Base-by-base conservation (phyloP, 2,113 vertebrate genomes). In the Setophaga coronata region DNA sequence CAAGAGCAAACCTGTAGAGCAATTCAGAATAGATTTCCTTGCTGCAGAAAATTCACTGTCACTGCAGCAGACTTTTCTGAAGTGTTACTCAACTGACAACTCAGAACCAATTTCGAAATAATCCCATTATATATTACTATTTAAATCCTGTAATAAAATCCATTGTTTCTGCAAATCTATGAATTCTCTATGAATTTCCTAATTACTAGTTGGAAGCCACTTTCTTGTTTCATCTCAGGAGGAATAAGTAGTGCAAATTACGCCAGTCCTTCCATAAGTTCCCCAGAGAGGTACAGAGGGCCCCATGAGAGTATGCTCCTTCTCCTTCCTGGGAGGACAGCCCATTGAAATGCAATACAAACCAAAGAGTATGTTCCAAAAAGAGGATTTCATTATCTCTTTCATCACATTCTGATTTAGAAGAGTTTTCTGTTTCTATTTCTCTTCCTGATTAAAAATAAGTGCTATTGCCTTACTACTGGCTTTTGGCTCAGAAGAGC, bases 221-320 rank as follows among this genome's bases (percentile, higher is more conserved):
- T 91, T 86, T 90, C 21, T 38, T 76, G 56, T 70, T 96, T 79
- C 93, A 96, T 84, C 19, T 38, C 58, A 86, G 23, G 79, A 86
- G 61, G 85, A 96, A 66, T 77, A 82, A 90, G 66, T 38, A 83
- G 26, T 25, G 6, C 47, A 33, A 94, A 76, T 78, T 82, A 89
- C 64, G 50, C 62, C 36, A 42, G 53, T 40, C 57, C 31, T 87
- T 28, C 56, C 69, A 57, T 28, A 83, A 28, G 60, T n/a, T 95
- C 89, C 82, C 28, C 56, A 73, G 42, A 84, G 31, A 56, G 11
- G 18, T 26, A 48, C 31, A 57, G 48, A 82, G 78, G n/a, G 6
- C 7, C 12, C 25, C 24, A 53, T 23, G 16, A 87, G 43, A 12
- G 18, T 12, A 42, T 5, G 3, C n/a, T 47, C 40, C 5, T 54